Base-by-base conservation (phyloP, 2,113 vertebrate species). In the Oreocharis arfaki region DNA sequence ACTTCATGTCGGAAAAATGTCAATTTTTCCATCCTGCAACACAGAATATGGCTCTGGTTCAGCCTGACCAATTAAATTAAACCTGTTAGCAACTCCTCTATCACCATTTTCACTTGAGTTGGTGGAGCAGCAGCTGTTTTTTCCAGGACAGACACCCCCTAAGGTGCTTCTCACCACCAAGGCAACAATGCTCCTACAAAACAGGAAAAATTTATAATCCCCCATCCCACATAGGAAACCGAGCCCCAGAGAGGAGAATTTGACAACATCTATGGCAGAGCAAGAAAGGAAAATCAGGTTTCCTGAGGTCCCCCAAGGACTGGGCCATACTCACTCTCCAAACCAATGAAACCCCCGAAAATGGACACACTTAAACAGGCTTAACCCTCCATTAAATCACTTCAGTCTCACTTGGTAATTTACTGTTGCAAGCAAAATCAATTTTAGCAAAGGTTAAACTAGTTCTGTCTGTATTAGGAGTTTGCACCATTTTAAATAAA, bases 391-490 rank as follows among this genome's bases (percentile, higher is more conserved):
- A 77, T 76, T 93, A 96, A 96, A 95, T 96, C 93, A 79, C 28
- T 83, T 96, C 87, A 49, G 89, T 91, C 82, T 87, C 94, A 95
- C 95, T 79, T 55, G 2, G 93, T 87, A 85, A 96, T 96, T 97
- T 94, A 79, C 81, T 63, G 41, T 89, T 56, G 78, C 89, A 57
- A 83, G 91, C 74, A 71, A 83, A 95, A 96, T 96, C 95, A 87
- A 94, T 96, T 95, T 87, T 85, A 89, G 82, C 67, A 95, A 96
- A 95, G 94, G 96, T 96, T 96, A 94, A 89, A 93, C 81, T 50
- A 61, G 87, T 87, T 79, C 91, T 56, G 65, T 11, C 89, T 73
- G 84, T 57, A 65, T 75, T 65, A 84, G 56, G 79, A 57, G 78
- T 93, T 91, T 61, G 78, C 78, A 55, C 50, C 82, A 33, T 89